Base-by-base conservation (phyloP, 2,113 vertebrate genomes). In the Pelmatolapia mariae region DNA sequence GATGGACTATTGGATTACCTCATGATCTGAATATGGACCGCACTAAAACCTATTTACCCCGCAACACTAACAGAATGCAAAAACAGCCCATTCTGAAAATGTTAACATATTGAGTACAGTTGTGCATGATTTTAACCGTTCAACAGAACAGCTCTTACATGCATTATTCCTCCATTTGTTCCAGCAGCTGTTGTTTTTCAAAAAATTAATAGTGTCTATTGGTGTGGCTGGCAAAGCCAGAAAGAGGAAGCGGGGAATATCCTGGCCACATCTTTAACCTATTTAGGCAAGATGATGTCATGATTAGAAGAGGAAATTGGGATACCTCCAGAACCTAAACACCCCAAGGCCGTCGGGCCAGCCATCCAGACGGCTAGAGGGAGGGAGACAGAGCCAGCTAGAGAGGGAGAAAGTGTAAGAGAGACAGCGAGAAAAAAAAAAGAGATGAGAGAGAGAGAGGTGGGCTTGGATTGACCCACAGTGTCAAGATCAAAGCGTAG, bases 181-280 rank as follows among this genome's bases (percentile, higher is more conserved):
- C 86, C 80, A 80, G 66, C 59, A 87, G 73, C 79, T 86, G 81
- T 56, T 89, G 85, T 89, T 84, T 87, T 86, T 84, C 85, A 63
- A 43, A 84, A 87, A 82, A 89, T 88, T 73, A 88, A 89, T 80
- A 81, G 92, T 80, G 91, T 89, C 83, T 89, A 80, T 85, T 89
- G 83, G 84, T 59, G 87, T 45, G 86, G 81, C 90, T 87, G 93
- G 92, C 89, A 93, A 93, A 50, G 43, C 71, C 93, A 94, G 87
- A 94, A 91, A 89, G 90, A 93, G 94, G 93, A 94, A 95, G 91
- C 79, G 59, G 89, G 90, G 96, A 94, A 95, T 95, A 95, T 96
- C 95, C 96, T 95, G 95, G 95, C 95, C 95, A 97, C 97, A 97
- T 97, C 96, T 97, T 97, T 97, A 97, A 97, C 95, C 95, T 95